Evolutionary conservation across 2,888 invertebrate genomes (phyloP).

Genomic region (Teinopalpus imperialis): DNA sequence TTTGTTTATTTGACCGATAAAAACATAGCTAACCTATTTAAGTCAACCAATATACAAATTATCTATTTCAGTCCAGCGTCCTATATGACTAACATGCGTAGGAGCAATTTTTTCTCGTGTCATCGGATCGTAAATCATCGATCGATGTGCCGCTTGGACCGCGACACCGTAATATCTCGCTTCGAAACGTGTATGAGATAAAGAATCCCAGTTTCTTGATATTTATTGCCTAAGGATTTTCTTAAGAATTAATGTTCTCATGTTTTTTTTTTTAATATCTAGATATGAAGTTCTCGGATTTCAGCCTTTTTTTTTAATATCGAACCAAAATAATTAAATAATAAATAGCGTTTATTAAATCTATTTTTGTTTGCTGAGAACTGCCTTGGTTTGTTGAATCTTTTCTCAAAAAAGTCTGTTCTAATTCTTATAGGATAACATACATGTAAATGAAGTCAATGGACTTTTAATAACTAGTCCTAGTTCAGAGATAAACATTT

Average conservation of each 20-base stretch:
- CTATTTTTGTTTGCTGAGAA: too few relatives aligned
- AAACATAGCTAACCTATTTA: slow-evolving; percentile 20
- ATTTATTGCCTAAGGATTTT: slow-evolving; percentile 16
- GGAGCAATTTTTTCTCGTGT: slow-evolving; percentile 6
- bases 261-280: background rate
- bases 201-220: slow-evolving; percentile 9
- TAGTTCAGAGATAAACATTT: too few relatives aligned
- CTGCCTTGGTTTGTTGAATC: too few relatives aligned
- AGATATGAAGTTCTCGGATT: background rate
- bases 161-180: slow-evolving; percentile 10
- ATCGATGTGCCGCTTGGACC: background rate
- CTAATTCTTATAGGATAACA: too few relatives aligned
- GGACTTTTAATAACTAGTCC: too few relatives aligned
- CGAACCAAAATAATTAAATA: too few relatives aligned
- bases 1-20: slow-evolving; percentile 13
- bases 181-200: slow-evolving; percentile 13
- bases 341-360: too few relatives aligned
- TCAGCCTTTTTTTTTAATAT: background rate
- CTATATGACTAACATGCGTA: slow-evolving; percentile 8
- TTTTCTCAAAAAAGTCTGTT: too few relatives aligned
- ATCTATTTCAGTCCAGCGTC: slow-evolving; percentile 12
- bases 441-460: too few relatives aligned
- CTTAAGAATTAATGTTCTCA: background rate
- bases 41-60: slow-evolving; percentile 1
- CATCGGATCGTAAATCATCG: slow-evolving; percentile 16